Percentiles rank a stretch among this genome's conserved stretches.
Conservation (phyloP, 2,888 invertebrate species). For the Meandrusa payeni region DNA sequence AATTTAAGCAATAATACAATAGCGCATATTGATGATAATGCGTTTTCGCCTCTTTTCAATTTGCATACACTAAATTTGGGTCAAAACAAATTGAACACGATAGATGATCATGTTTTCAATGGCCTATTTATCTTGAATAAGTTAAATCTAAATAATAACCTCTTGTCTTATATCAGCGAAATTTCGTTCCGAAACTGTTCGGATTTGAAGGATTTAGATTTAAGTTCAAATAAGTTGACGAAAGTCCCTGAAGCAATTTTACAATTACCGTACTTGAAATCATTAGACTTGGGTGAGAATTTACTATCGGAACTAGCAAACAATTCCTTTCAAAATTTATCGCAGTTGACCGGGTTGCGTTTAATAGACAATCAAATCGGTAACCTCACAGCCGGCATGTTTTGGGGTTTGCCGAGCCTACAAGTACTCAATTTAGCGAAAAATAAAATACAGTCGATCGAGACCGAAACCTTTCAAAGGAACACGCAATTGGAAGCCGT, state of each 20-base stretch:
- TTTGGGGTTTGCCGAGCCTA: slow-evolving; percentile 90
- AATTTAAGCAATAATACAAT: slow-evolving; percentile 92
- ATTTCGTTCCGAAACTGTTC: slow-evolving; percentile 93
- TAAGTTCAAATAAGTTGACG: slow-evolving; percentile 91
- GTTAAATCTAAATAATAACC: slow-evolving; percentile 91
- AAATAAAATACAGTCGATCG: slow-evolving; percentile 93
- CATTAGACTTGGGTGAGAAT: slow-evolving; percentile 95
- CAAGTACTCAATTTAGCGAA: slow-evolving; percentile 94
- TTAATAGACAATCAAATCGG: slow-evolving; percentile 95
- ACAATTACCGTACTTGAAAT: slow-evolving; percentile 91
- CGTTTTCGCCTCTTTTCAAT: slow-evolving; percentile 93
- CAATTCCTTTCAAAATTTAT: slow-evolving; percentile 91
- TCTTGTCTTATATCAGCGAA: slow-evolving; percentile 87
- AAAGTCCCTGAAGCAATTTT: slow-evolving; percentile 92
- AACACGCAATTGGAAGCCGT: slow-evolving; percentile 92
- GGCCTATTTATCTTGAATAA: slow-evolving; percentile 91
- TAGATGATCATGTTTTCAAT: slow-evolving; percentile 90
- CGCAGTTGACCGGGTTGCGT: slow-evolving; percentile 92
- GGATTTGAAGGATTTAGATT: slow-evolving; percentile 92
- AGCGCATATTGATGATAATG: slow-evolving; percentile 90
- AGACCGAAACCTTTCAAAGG: slow-evolving; percentile 91
- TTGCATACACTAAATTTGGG: slow-evolving; percentile 93
- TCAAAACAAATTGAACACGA: slow-evolving; percentile 89
- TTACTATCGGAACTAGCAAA: slow-evolving; percentile 90
- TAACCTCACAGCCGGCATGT: slow-evolving; percentile 92